phyloP scores from a whole-genome alignment of 92 coral and sea anemone species.

The Desmophyllum pertusum region DNA sequence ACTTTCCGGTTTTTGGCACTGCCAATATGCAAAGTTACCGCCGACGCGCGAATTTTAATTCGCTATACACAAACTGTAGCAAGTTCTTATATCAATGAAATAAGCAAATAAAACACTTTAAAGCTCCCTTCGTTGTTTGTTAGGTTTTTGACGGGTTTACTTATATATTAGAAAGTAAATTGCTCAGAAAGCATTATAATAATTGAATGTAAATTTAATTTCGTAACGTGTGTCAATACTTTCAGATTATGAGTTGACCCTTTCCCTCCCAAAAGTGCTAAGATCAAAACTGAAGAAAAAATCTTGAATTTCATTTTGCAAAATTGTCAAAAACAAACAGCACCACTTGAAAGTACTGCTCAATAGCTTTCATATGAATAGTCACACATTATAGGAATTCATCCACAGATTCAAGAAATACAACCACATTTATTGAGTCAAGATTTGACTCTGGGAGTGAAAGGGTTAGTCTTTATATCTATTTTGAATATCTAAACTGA shows the following conservation, averaged over 20 bases:
- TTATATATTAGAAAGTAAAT: background rate
- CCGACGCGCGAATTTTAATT: background rate
- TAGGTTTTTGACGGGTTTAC: background rate
- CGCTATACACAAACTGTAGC: background rate
- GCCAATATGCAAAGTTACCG: background rate
- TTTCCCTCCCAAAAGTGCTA: no score
- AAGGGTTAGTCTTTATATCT: no score
- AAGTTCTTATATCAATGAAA: background rate
- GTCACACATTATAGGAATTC: no score
- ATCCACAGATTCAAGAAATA: no score
- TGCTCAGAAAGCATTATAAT: background rate
- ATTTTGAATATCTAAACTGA: constrained; percentile 1
- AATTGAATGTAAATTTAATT: constrained; percentile 2
- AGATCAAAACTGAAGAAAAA: no score
- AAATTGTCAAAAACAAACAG: no score
- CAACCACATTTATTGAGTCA: no score
- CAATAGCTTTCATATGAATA: no score
- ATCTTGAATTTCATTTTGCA: no score
- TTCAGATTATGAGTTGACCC: background rate
- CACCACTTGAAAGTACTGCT: no score
- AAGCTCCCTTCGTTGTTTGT: background rate
- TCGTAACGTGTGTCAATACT: background rate
- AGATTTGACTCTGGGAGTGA: no score
- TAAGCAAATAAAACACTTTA: background rate
- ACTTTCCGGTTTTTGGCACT: background rate